phyloP scores from a whole-genome alignment of 2,888 invertebrate genomes.

The Megamerina dolium region DNA sequence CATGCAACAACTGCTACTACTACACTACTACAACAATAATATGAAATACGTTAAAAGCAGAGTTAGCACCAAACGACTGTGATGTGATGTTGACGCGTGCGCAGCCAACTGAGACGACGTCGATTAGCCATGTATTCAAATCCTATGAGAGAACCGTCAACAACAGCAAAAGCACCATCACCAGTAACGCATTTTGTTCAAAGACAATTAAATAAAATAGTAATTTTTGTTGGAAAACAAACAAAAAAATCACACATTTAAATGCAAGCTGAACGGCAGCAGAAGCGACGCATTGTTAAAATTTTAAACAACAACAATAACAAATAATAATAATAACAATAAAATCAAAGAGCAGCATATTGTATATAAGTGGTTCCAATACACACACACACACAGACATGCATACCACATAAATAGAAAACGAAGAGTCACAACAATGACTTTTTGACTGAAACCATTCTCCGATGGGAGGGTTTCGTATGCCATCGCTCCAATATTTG shows the following conservation, averaged over 20 bases:
- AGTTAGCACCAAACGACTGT: not conserved
- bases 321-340: not conserved
- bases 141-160: not conserved
- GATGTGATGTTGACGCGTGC: slow-evolving; percentile 31
- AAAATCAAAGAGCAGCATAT: not conserved
- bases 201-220: slow-evolving; percentile 14
- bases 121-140: not conserved
- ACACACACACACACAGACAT: not conserved
- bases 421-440: not conserved
- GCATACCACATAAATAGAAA: not conserved
- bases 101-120: slow-evolving; percentile 35
- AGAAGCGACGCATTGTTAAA: no score
- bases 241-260: not conserved
- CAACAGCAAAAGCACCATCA: slow-evolving; percentile 2
- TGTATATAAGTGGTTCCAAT: not conserved
- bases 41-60: no score
- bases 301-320: not conserved
- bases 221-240: slow-evolving; percentile 1
- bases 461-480: slow-evolving; percentile 22
- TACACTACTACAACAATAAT: no score
- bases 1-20: no score
- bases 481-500: slow-evolving; percentile 26
- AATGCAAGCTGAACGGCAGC: not conserved
- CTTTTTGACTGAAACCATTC: no score
- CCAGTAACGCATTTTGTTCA: slow-evolving; percentile 16